A percentile compares a stretch with the other conserved stretches of the same genome.
These are phyloP conservation scores for Phylloscopus collybita DNA, from an alignment of 2,797 vertebrate genomes.

Conservation along the genomic window DNA sequence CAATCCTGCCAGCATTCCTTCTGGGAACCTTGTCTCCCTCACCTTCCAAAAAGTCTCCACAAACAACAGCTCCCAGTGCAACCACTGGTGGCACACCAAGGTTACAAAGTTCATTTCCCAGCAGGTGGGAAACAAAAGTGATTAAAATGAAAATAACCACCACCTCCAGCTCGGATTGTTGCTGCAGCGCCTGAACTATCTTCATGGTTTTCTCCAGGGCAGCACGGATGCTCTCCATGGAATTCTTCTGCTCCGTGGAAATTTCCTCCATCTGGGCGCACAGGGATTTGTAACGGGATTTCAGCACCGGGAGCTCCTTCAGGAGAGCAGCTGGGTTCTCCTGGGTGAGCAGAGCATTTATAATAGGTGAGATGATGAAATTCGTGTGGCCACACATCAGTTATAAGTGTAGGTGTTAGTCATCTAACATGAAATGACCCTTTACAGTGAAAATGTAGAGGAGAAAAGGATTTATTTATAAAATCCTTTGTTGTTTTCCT, in stretches of 20 bases:
- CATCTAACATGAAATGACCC: not conserved
- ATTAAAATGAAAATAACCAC: not conserved
- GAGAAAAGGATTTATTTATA: not conserved
- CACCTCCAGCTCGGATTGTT: constrained; percentile 81
- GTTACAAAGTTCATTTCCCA: not conserved
- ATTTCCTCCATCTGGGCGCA: constrained; percentile 79
- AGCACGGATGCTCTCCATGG: constrained; percentile 80
- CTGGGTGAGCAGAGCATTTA: constrained; percentile 64
- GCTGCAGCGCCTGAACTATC: constrained; percentile 79
- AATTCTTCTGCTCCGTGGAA: constrained; percentile 81
- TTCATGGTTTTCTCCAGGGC: constrained; percentile 77
- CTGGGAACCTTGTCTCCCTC: not conserved
- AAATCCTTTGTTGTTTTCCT: not conserved
- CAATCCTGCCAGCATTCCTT: not conserved
- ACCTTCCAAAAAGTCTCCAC: not conserved
- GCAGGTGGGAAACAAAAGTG: not conserved
- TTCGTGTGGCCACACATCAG: rapidly evolving
- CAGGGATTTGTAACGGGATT: constrained; percentile 83
- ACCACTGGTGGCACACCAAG: rapidly evolving
- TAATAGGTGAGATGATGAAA: not conserved
- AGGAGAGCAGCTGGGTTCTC: constrained; percentile 85
- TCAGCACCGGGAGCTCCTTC: constrained; percentile 83
- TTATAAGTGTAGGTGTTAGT: not conserved
- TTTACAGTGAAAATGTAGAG: not conserved
- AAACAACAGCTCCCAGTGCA: rapidly evolving